Evolutionary conservation across 1,140 invertebrate genomes (phyloP).

Genomic region (Chelonus insularis): DNA sequence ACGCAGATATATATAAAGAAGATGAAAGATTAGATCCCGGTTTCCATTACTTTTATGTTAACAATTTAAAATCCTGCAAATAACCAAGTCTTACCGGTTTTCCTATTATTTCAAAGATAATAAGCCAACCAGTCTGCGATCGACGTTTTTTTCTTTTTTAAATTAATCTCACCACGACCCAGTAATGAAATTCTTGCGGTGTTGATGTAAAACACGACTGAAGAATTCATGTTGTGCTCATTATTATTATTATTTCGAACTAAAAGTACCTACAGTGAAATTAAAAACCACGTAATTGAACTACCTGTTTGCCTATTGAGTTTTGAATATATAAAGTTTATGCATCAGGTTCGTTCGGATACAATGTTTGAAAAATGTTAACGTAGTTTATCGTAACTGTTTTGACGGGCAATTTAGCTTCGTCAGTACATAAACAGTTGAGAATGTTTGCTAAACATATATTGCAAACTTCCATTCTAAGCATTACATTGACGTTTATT

Average conservation of each 20-base stretch:
- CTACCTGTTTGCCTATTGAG: no score
- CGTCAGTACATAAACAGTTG: no score
- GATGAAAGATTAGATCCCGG: conserved; percentile 1
- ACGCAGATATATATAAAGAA: no score
- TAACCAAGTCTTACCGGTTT: neutral
- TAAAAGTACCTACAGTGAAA: neutral
- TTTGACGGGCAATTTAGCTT: no score
- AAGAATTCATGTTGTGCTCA: neutral
- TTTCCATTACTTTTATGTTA: conserved; percentile 12
- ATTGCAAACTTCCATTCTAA: no score
- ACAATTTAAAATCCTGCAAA: conserved; percentile 17
- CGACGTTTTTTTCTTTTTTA: neutral
- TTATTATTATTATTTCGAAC: neutral
- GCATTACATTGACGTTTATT: no score
- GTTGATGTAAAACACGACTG: neutral
- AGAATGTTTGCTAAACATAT: no score
- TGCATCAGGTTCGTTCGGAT: no score
- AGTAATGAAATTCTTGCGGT: conserved; percentile 16
- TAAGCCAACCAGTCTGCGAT: neutral
- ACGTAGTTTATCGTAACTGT: no score
- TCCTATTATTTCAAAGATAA: conserved; percentile 17
- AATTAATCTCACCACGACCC: conserved; percentile 6
- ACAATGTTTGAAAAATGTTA: no score
- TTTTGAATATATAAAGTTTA: no score
- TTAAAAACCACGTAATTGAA: neutral